Percentiles rank a stretch among this genome's conserved stretches.
Evolutionary conservation across 2,113 vertebrate genomes (phyloP).

Genomic region (Oophaga pumilio): DNA sequence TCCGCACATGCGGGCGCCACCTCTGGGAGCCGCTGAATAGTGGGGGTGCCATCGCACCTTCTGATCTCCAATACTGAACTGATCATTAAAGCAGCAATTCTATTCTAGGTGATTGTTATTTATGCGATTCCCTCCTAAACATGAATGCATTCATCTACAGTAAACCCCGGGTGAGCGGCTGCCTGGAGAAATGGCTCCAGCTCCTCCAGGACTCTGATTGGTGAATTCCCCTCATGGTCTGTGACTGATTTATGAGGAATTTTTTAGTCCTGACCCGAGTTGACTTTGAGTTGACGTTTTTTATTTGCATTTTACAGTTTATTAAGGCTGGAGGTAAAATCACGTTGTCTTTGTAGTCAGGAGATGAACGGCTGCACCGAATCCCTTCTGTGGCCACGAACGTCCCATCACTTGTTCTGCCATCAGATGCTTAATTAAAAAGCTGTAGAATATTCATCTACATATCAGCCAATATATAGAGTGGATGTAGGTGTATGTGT

Average conservation of each 20-base stretch:
- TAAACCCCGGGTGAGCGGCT: neutral
- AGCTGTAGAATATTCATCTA: neutral
- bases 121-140: neutral
- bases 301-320: neutral
- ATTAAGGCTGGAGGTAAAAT: neutral
- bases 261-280: neutral
- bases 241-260: slow-evolving; percentile 22
- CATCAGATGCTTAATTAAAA: neutral
- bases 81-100: neutral
- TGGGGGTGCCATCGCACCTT: neutral
- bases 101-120: neutral
- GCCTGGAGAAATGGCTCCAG: neutral
- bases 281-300: neutral
- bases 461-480: neutral
- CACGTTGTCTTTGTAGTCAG: neutral
- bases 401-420: neutral
- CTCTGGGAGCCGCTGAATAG: too few species aligned
- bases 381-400: neutral
- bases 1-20: too few species aligned
- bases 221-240: neutral
- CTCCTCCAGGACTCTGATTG: neutral
- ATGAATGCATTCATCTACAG: neutral
- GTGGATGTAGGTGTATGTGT: too few species aligned
- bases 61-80: neutral
- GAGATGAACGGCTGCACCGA: neutral